Conservation (phyloP, 2,113 vertebrate species). For the Corythoichthys haematopterus region DNA sequence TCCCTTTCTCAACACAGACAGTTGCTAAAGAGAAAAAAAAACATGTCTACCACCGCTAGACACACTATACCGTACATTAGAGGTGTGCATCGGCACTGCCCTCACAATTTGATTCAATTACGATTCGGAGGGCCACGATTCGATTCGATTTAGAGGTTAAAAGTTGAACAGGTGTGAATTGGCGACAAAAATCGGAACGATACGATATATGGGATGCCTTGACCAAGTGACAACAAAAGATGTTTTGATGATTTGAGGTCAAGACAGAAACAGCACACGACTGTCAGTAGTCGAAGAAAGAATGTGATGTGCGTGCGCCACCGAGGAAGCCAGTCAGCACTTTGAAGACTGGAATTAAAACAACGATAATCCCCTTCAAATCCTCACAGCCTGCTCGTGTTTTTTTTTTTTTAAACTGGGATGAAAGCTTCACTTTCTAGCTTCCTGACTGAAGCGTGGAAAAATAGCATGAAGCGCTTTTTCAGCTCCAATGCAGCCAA, state of each 20-base stretch:
- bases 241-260: slow-evolving; percentile 33
- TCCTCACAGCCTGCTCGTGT: slow-evolving; percentile 45
- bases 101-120: too few relatives aligned
- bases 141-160: too few relatives aligned
- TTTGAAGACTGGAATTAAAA: slow-evolving; percentile 51
- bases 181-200: too few relatives aligned
- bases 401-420: slow-evolving; percentile 43
- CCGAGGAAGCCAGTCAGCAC: slow-evolving; percentile 69
- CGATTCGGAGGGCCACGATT: too few relatives aligned
- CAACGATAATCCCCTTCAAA: slow-evolving; percentile 36
- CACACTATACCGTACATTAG: too few relatives aligned
- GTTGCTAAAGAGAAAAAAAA: too few relatives aligned
- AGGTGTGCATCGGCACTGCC: too few relatives aligned
- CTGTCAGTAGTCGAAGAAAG: slow-evolving; percentile 61
- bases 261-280: slow-evolving; percentile 57
- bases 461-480: slow-evolving; percentile 47
- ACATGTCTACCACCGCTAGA: too few relatives aligned
- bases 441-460: slow-evolving; percentile 34
- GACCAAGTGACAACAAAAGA: too few relatives aligned
- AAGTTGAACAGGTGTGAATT: too few relatives aligned
- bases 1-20: too few relatives aligned
- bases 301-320: slow-evolving; percentile 47
- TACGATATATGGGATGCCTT: too few relatives aligned
- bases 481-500: slow-evolving; percentile 17
- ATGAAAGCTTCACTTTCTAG: slow-evolving; percentile 44